Evolutionary conservation across 2,888 invertebrate genomes (phyloP), one percentile per base, ranked within the genome.

Genomic region (Metacarcinus magister): DNA sequence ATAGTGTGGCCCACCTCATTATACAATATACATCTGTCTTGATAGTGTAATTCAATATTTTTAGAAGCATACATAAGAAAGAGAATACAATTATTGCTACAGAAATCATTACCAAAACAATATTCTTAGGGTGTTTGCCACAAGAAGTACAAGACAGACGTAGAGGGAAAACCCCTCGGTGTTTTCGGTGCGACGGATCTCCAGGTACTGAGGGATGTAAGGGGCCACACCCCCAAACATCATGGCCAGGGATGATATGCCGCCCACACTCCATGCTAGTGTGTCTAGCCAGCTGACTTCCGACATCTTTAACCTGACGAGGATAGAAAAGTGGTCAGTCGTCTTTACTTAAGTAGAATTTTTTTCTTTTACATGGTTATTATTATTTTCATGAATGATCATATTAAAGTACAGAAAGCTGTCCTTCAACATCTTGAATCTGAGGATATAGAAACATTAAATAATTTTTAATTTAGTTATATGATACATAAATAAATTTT

Each of bases 81-180:
- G 23, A 54, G 54, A 60, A 60, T 60, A 8, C 60, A 60, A 60
- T 39, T 10, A 60, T 60, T 60, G 23, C 23, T 3, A 60, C 23
- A 4, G 4, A 60, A 60, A 32, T 1, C 98, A 98, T 98, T 98
- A 99, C 99, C 99, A 99, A 98, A 99, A 99, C 97, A 99, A 98
- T 97, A 99, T 99, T 97, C 99, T 98, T 97, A 99, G 98, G 95
- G 99, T 99, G 97, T 99, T 99, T 96, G 99, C 99, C 97, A 99
- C 98, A 93, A 99, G 98, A 95, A 99, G 98, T 44, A 99, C 99
- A 97, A 99, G 98, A 97, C 99, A 99, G 95, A 99, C 99, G 97
- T 99, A 99, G 92, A 99, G 98, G 0, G 99, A 99, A 98, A 99
- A 99, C 19, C 99, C 99, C 97, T 99, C 99, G 0, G 97, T 94